These are phyloP conservation scores for Ptiloglossa arizonensis DNA, from an alignment of 1,140 invertebrate species.

Conservation along the genomic window DNA sequence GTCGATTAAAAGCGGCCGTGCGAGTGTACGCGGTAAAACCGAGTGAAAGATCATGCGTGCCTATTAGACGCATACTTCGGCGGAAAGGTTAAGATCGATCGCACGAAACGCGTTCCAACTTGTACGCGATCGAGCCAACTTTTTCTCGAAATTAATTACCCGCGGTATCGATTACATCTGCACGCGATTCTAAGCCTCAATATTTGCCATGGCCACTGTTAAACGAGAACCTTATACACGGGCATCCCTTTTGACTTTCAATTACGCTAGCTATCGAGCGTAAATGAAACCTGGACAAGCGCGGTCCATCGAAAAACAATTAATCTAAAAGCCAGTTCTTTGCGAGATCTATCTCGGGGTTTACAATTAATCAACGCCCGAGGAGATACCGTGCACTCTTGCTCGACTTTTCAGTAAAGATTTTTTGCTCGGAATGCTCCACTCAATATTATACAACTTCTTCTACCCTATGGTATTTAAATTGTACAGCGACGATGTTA, in stretches of 20 bases:
- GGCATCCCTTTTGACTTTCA: constrained; percentile 19
- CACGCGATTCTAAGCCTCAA: constrained; percentile 25
- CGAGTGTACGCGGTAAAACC: not conserved
- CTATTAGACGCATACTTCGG: not conserved
- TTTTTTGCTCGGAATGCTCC: not conserved
- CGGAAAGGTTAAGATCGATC: constrained; percentile 36
- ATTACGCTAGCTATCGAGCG: constrained; percentile 9
- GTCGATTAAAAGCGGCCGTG: constrained; percentile 4
- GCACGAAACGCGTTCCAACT: not conserved
- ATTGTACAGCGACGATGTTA: too few relatives aligned
- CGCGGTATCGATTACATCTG: constrained; percentile 1
- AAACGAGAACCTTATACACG: too few relatives aligned
- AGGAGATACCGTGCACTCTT: not conserved
- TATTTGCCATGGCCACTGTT: constrained; percentile 17
- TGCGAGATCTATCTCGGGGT: constrained; percentile 6
- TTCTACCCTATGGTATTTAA: too few relatives aligned
- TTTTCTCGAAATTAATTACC: constrained; percentile 31
- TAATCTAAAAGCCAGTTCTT: constrained; percentile 32
- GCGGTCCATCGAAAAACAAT: constrained; percentile 33
- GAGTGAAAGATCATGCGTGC: constrained; percentile 29
- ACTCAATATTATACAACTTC: too few relatives aligned
- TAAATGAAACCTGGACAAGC: constrained; percentile 27
- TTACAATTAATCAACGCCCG: constrained; percentile 26
- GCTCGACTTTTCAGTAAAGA: not conserved
- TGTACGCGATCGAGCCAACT: not conserved